Evolutionary conservation across 2,797 vertebrate species (phyloP).

Genomic region (Peromyscus nudipes): DNA sequence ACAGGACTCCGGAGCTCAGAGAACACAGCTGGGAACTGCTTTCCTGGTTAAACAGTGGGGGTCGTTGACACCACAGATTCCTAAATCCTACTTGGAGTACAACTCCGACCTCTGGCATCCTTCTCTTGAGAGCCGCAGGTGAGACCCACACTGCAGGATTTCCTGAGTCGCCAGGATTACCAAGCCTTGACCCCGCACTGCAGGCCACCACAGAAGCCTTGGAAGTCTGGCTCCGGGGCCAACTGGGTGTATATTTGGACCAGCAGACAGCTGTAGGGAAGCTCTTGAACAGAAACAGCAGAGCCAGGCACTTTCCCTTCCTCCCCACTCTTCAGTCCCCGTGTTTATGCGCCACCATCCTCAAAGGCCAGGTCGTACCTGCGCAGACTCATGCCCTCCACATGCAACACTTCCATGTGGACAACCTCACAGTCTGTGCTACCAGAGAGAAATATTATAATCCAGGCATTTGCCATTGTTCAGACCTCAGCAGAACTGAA

Average conservation of each 20-base stretch:
- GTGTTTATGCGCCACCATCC: background rate
- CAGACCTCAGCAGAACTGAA: background rate
- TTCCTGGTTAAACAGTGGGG: background rate
- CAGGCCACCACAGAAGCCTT: background rate
- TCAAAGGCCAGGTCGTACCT: background rate
- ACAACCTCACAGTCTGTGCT: too few relatives aligned
- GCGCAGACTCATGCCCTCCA: background rate
- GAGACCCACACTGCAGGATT: background rate
- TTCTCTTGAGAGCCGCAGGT: background rate
- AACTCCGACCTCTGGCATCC: background rate
- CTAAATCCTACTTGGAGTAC: background rate
- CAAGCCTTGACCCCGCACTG: background rate
- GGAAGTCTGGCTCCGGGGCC: accelerated
- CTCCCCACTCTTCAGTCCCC: background rate
- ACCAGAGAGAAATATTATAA: background rate
- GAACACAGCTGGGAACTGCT: background rate
- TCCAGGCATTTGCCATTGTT: background rate
- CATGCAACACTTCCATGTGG: accelerated
- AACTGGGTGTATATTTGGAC: background rate
- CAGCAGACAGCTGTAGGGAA: background rate
- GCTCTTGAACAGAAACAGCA: background rate
- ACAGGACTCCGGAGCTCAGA: background rate
- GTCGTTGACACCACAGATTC: background rate
- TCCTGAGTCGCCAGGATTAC: background rate
- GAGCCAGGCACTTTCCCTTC: background rate